Conservation (phyloP, 2,888 invertebrate genomes). For the Plebejus melissa region DNA sequence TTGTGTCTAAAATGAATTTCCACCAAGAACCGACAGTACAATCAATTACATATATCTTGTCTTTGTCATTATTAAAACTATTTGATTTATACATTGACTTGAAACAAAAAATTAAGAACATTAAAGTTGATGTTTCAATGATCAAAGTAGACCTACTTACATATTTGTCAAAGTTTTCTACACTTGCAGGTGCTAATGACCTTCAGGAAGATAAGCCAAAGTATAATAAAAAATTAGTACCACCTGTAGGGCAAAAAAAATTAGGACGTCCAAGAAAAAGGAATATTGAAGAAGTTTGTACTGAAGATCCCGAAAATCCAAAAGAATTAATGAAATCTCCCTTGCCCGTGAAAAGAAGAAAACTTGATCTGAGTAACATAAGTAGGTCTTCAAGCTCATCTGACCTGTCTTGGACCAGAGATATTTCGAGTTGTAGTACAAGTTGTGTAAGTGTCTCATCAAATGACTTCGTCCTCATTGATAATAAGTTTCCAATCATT, state of each 20-base stretch:
- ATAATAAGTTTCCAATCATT: constrained; percentile 57
- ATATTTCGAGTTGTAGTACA: constrained; percentile 58
- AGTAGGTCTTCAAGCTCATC: constrained; percentile 46
- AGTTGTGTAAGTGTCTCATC: constrained; percentile 51
- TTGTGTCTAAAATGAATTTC: no score
- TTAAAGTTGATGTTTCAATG: neutral
- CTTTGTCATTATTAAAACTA: neutral
- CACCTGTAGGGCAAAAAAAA: neutral
- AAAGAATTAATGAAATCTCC: constrained; percentile 12
- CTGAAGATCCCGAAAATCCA: neutral
- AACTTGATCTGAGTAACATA: constrained; percentile 36
- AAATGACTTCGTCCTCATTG: constrained; percentile 51
- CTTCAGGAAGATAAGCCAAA: neutral
- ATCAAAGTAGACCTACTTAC: neutral
- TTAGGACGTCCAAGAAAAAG: neutral
- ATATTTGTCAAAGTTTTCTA: neutral
- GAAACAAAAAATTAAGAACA: neutral
- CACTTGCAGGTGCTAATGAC: neutral
- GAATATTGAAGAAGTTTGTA: neutral
- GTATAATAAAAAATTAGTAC: neutral
- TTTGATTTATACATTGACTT: neutral
- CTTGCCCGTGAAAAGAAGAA: neutral
- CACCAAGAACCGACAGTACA: no score
- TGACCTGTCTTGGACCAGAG: constrained; percentile 58
- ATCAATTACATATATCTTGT: no score